phyloP scores from a whole-genome alignment of 1,140 invertebrate species.

The Brachionus rubens region DNA sequence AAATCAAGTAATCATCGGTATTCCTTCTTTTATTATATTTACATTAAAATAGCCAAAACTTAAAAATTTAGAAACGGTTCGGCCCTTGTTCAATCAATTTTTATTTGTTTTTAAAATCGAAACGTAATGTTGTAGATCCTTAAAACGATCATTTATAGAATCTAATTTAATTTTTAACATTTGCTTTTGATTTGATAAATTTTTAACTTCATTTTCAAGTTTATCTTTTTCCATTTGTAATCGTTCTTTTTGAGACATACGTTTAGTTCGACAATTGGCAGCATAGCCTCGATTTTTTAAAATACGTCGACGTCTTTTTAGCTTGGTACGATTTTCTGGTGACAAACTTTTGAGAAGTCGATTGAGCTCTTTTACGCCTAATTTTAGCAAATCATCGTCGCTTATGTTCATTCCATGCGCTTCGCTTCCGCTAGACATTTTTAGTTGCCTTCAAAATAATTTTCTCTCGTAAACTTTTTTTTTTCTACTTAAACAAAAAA shows the following conservation, averaged over 20 bases:
- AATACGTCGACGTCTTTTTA: constrained; percentile 93
- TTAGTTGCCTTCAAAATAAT: not conserved
- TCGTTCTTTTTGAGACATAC: constrained; percentile 58
- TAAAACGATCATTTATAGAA: constrained; percentile 13
- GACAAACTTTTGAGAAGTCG: constrained; percentile 84
- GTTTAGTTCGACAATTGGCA: constrained; percentile 79
- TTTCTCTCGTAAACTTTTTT: not conserved
- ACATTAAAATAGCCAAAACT: too few relatives aligned
- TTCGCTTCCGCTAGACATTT: not conserved
- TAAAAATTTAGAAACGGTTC: too few relatives aligned
- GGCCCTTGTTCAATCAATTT: too few relatives aligned
- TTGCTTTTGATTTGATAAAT: constrained; percentile 40
- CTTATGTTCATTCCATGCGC: constrained; percentile 6
- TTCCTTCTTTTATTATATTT: too few relatives aligned
- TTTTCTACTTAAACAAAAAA: too few relatives aligned
- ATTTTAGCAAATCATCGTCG: constrained; percentile 80
- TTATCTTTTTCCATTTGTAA: constrained; percentile 74
- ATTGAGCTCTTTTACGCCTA: constrained; percentile 91
- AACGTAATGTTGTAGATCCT: constrained; percentile 23
- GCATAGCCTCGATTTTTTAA: constrained; percentile 98
- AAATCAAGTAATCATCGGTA: too few relatives aligned
- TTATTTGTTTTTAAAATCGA: constrained; percentile 11
- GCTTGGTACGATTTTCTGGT: constrained; percentile 77
- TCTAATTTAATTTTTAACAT: constrained; percentile 9
- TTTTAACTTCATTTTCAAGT: constrained; percentile 14